Evolutionary conservation across 1,140 invertebrate species (phyloP).

Genomic region (Whitmania pigra): DNA sequence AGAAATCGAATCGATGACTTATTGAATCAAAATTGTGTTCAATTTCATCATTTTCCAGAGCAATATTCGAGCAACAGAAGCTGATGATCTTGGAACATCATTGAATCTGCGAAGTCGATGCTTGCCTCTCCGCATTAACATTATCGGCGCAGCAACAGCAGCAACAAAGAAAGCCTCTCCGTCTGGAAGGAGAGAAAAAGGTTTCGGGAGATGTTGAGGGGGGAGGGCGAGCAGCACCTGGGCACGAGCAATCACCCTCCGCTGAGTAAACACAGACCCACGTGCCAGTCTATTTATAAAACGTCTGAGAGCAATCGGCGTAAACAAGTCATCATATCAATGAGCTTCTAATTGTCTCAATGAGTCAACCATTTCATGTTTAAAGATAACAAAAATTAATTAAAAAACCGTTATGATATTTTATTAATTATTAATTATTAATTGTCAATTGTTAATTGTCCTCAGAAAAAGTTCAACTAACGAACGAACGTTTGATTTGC

Average conservation of each 20-base stretch:
- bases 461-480: too few species aligned
- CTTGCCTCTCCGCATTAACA: not conserved
- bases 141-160: not conserved
- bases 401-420: not conserved
- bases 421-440: too few species aligned
- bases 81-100: too few species aligned
- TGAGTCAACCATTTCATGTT: not conserved
- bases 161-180: not conserved
- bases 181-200: not conserved
- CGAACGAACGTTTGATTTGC: not conserved
- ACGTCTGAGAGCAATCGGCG: not conserved
- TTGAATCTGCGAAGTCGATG: too few species aligned
- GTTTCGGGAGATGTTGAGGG: not conserved
- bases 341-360: not conserved
- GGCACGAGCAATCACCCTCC: not conserved
- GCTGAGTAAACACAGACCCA: not conserved
- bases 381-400: not conserved
- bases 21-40: too few species aligned
- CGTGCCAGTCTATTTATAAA: not conserved
- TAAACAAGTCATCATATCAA: not conserved
- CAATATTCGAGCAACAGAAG: too few species aligned
- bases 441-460: too few species aligned
- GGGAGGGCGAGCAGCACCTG: not conserved
- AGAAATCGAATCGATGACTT: too few species aligned
- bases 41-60: too few species aligned